These are phyloP conservation scores for Astropecten irregularis DNA, from an alignment of 53 echinoderm and acorn worm species.

Conservation along the genomic window DNA sequence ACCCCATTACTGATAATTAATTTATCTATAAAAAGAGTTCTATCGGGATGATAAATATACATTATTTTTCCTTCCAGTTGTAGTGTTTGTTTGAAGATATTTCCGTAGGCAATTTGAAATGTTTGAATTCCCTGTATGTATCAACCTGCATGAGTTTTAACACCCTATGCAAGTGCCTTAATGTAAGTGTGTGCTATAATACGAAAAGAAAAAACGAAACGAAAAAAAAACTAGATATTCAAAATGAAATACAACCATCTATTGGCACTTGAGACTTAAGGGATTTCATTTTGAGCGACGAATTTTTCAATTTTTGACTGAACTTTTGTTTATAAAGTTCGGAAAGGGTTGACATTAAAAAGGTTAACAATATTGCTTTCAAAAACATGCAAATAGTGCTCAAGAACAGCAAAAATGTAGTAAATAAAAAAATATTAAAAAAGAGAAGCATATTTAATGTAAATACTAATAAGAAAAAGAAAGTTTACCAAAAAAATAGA, in stretches of 20 bases:
- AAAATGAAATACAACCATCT: neutral
- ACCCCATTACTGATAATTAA: too few species aligned
- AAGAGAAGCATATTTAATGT: conserved; percentile 25
- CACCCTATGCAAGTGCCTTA: conserved; percentile 4
- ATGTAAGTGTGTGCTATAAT: conserved; percentile 44
- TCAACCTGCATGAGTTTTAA: too few species aligned
- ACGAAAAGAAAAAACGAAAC: neutral
- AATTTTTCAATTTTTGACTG: neutral
- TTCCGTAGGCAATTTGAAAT: too few species aligned
- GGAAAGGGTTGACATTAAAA: too few species aligned
- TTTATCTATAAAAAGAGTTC: too few species aligned
- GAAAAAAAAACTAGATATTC: neutral
- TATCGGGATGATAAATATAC: too few species aligned
- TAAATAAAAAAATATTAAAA: too few species aligned
- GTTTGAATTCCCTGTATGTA: too few species aligned
- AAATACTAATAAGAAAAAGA: neutral
- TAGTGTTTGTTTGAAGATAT: too few species aligned
- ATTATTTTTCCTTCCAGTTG: too few species aligned
- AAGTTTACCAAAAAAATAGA: neutral
- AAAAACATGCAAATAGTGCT: neutral
- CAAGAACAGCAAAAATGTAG: neutral
- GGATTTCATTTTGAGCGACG: neutral
- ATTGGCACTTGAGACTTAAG: neutral
- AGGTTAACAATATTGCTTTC: conserved; percentile 8
- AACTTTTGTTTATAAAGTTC: too few species aligned